Conservation (phyloP, 1,140 invertebrate genomes). For the Dryas iulia region DNA sequence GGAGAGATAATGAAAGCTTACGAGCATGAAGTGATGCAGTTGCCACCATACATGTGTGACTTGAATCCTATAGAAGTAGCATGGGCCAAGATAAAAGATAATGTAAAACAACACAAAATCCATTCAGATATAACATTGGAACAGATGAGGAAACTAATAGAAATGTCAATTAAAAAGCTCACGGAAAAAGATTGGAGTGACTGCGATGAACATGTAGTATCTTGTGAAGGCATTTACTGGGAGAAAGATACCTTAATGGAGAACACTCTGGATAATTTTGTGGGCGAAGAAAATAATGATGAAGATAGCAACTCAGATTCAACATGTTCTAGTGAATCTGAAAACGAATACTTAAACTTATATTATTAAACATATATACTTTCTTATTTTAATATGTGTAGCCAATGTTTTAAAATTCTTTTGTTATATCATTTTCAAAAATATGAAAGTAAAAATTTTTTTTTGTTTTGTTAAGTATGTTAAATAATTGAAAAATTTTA, state of each 20-base stretch:
- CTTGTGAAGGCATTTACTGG: neutral
- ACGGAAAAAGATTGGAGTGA: slow-evolving; percentile 1
- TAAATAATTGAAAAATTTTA: no score
- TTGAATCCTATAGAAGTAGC: slow-evolving; percentile 30
- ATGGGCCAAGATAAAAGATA: slow-evolving; percentile 20
- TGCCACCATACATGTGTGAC: slow-evolving; percentile 28
- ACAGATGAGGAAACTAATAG: neutral
- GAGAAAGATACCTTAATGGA: slow-evolving; percentile 6
- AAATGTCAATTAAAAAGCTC: neutral
- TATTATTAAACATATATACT: neutral
- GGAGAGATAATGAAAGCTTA: slow-evolving; percentile 8
- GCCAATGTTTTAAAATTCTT: no score
- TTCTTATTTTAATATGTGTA: no score
- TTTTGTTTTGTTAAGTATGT: no score
- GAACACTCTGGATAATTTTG: slow-evolving; percentile 1
- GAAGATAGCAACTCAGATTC: neutral
- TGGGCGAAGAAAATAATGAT: neutral
- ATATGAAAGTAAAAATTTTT: no score
- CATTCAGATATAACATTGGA: slow-evolving; percentile 2
- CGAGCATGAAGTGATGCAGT: slow-evolving; percentile 11
- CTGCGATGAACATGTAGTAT: neutral
- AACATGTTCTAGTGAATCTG: neutral
- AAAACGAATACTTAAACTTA: neutral
- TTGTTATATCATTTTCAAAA: no score
- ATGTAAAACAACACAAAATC: slow-evolving; percentile 15